Base-by-base conservation (phyloP, 2,113 vertebrate genomes). In the Tichodroma muraria region DNA sequence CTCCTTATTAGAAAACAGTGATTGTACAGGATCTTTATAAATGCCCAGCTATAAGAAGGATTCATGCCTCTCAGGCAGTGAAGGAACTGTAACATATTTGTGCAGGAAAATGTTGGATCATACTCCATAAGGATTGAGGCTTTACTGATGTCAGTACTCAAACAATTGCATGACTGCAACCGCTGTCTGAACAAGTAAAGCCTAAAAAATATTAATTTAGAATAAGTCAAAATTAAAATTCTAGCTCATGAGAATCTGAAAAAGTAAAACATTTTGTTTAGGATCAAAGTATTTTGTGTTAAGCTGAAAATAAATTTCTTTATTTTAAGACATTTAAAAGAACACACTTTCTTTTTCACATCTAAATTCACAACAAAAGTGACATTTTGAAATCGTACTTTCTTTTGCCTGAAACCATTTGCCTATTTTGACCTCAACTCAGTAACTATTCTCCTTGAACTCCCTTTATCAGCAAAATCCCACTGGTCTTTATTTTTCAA, bases 31-130 rank as follows among this genome's bases (percentile, higher is more conserved):
- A 33, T 40, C 11, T 64, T 88, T 54, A 30, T 27, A 31, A 80
- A 73, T 50, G 18, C 13, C 42, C 77, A 90, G n/a, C 23, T 38
- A 5, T 18, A 44, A 24, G 14, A 73, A 78, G 33, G 44, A 70
- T 60, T 73, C 4, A 3, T 11, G 1, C 13, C 79, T 54, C n/a
- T 57, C 49, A 61, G 42, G 33, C 27, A 77, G 18, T 0, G 0
- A 72, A 84, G 5, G 45, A 73, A 75, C 2, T 11, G 2, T 14
- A 33, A 73, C 3, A 10, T 11, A 52, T 30, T 49, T 49, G 18
- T 33, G 5, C 0, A 0, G 56, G 27, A 86, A 86, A 61, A 6
- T 16, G 20, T 24, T 66, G 42, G 40, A 31, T 50, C 45, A 45
- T 53, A 27, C 13, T 57, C 40, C 17, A 2, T 33, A 57, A 69